Evolutionary conservation across 2,888 invertebrate genomes (phyloP), one percentile per base, ranked within the genome.

Genomic region (Drosophila bunnanda): DNA sequence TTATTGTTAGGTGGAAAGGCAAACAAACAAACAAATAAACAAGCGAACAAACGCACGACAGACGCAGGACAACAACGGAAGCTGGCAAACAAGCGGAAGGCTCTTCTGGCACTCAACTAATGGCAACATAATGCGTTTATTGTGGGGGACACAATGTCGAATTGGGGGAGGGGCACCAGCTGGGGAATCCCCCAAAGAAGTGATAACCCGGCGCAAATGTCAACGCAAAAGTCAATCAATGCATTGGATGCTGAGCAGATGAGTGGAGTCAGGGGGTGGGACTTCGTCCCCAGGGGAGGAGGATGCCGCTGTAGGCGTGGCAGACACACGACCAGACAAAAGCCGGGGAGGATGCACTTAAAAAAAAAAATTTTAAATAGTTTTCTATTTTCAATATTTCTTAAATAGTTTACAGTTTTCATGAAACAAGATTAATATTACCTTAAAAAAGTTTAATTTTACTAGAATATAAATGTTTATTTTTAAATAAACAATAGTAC

Each of bases 101-200:
- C 86, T 82, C 82, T 79, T 87, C 82, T 79, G 80, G 82, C 89
- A 87, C 89, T 86, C 89, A 84, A 87, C 89, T 89, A 86, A 86
- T 86, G 86, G 86, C 89, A 84, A 69, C 80, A 86, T 82, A 86
- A 86, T 86, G 88, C 88, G 85, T 86, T 88, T 86, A 86, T 86
- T 89, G 85, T 86, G 85, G 80, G 79, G 80, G 75, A 54, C 75
- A 52, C 65, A 73, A 74, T 64, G 74, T 53, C 17, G 13, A 30
- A 1, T 12, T 30, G 62, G 44, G 44, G 44, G 12, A 39, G 13
- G 57, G 67, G 57, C 46, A 60, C 38, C 64, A 79, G 75, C 70
- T 70, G 78, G 59, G 69, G 66, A 66, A 54, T 55, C 58, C 65
- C 56, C 73, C 57, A 74, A 62, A 69, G 52, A 64, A 65, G 76